Evolutionary conservation across 2,888 invertebrate genomes (phyloP).

Genomic region (Acrobasis consociella): DNA sequence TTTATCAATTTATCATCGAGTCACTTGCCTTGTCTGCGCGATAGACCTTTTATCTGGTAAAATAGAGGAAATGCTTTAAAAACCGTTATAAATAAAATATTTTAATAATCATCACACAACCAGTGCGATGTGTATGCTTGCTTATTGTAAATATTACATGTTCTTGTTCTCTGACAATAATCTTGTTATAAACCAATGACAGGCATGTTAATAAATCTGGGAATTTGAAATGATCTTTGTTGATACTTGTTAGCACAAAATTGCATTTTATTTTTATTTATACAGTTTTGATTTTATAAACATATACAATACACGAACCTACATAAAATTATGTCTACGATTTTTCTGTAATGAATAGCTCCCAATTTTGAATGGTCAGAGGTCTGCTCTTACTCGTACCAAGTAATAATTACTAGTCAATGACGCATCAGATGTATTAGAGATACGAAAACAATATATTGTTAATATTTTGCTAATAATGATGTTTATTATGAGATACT

Average conservation of each 20-base stretch:
- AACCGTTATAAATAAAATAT: constrained; percentile 19
- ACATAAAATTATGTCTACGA: not conserved
- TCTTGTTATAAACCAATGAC: constrained; percentile 12
- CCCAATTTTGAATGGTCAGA: not conserved
- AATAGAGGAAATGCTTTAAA: constrained; percentile 28
- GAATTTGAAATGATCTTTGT: not conserved
- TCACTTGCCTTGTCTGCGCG: constrained; percentile 60
- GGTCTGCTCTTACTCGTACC: not conserved
- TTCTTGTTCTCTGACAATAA: constrained; percentile 23
- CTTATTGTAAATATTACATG: constrained; percentile 18
- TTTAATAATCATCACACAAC: constrained; percentile 8
- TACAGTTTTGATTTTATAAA: not conserved
- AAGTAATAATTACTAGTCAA: constrained; percentile 19
- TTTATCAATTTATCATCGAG: constrained; percentile 55
- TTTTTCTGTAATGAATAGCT: not conserved
- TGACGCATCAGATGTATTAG: constrained; percentile 16
- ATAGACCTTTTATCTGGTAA: constrained; percentile 32
- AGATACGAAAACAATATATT: constrained; percentile 17
- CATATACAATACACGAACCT: not conserved
- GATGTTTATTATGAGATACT: constrained; percentile 6
- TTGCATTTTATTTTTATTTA: constrained; percentile 12
- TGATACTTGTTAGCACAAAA: constrained; percentile 13
- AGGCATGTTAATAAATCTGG: constrained; percentile 1
- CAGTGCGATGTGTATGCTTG: not conserved
- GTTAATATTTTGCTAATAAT: constrained; percentile 21